A percentile compares a stretch with the other conserved stretches of the same genome.
phyloP scores from a whole-genome alignment of 2,113 vertebrate genomes.

The Phyllostomus hastatus region DNA sequence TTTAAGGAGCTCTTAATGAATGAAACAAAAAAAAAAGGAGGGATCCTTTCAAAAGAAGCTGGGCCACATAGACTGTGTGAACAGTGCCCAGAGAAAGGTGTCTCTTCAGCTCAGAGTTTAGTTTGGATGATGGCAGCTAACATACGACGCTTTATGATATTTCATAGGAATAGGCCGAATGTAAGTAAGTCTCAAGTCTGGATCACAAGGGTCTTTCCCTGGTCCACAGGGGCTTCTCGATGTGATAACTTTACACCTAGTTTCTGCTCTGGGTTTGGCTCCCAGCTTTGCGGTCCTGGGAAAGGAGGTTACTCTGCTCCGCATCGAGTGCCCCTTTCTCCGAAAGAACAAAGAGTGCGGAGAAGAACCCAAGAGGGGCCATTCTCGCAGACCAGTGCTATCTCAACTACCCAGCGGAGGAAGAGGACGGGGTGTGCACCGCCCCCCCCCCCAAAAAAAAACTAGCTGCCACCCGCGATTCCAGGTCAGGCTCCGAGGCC shows the following conservation, averaged over 20 bases:
- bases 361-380: not conserved
- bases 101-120: not conserved
- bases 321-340: not conserved
- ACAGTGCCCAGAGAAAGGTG: not conserved
- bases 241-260: not conserved
- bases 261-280: not conserved
- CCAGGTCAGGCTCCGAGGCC: not conserved
- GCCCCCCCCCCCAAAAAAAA: not conserved
- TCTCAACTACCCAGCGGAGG: accelerated
- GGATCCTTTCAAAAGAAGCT: not conserved
- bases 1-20: not conserved
- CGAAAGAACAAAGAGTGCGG: constrained; percentile 30
- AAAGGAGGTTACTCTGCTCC: not conserved
- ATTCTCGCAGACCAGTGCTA: not conserved
- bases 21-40: not conserved
- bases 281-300: not conserved
- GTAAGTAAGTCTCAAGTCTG: not conserved
- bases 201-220: not conserved
- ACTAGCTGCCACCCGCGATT: not conserved
- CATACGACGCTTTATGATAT: not conserved
- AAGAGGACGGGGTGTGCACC: not conserved
- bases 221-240: not conserved
- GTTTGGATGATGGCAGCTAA: not conserved
- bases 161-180: not conserved
- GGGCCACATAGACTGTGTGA: not conserved